These are phyloP conservation scores for Discoglossus pictus DNA, from an alignment of 2,797 vertebrate species.

Conservation along the genomic window DNA sequence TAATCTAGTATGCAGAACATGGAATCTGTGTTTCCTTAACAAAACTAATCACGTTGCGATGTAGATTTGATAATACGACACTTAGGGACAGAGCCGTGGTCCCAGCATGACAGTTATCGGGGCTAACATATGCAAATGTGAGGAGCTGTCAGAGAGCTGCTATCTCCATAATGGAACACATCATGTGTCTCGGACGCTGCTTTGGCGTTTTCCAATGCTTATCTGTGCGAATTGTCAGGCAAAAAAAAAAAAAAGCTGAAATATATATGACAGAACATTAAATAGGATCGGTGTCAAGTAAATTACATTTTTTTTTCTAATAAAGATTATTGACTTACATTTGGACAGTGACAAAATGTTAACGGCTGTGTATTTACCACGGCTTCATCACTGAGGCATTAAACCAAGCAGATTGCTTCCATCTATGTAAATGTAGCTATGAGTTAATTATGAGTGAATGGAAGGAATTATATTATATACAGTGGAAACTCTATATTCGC, in stretches of 20 bases:
- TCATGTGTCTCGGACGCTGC: constrained; percentile 11
- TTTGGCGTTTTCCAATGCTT: neutral
- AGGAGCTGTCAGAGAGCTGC: constrained; percentile 34
- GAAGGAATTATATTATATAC: no score
- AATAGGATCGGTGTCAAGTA: neutral
- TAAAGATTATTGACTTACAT: no score
- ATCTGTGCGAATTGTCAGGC: constrained; percentile 13
- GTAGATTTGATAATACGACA: constrained; percentile 48
- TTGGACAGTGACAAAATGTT: no score
- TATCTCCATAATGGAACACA: constrained; percentile 35
- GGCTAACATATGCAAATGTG: constrained; percentile 48
- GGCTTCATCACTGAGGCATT: no score
- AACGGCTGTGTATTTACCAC: no score
- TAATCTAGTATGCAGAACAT: constrained; percentile 47
- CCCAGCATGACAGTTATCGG: constrained; percentile 47
- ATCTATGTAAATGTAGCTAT: no score
- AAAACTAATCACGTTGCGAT: constrained; percentile 50
- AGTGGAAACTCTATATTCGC: no score
- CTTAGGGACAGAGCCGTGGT: constrained; percentile 33
- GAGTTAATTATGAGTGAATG: no score
- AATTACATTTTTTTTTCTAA: no score
- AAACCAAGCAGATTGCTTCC: no score
- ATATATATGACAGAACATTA: neutral
- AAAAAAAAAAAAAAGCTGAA: neutral
- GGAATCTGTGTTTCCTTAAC: constrained; percentile 35